A percentile compares a stretch with the other conserved stretches of the same genome.
Conservation (phyloP, 2,888 invertebrate genomes). For the Drosophila imparisetae region DNA sequence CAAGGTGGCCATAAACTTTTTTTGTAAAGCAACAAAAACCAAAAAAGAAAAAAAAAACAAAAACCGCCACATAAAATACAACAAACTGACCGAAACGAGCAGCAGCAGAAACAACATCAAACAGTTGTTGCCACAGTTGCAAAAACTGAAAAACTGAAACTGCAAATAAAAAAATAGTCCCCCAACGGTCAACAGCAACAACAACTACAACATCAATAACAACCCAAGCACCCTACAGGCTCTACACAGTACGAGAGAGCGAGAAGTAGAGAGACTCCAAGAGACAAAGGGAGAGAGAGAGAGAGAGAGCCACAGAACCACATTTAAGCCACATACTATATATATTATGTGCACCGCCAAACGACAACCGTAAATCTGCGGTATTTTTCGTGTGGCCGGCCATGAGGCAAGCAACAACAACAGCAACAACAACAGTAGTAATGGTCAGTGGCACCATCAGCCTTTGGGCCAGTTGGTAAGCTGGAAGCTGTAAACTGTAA, state of each 20-base stretch:
- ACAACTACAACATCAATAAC: slow-evolving; percentile 9
- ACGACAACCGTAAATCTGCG: slow-evolving; percentile 81
- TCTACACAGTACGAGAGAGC: neutral
- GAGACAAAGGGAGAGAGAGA: neutral
- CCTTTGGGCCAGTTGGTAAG: slow-evolving; percentile 54
- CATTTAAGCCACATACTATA: slow-evolving; percentile 66
- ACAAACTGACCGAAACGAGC: slow-evolving; percentile 69
- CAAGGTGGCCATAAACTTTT: slow-evolving; percentile 63
- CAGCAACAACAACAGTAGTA: slow-evolving; percentile 21
- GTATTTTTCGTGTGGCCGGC: slow-evolving; percentile 78
- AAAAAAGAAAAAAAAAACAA: slow-evolving; percentile 31
- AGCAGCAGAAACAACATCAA: slow-evolving; percentile 31
- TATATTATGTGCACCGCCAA: slow-evolving; percentile 66
- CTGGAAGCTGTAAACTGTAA: slow-evolving; percentile 64
- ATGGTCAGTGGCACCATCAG: slow-evolving; percentile 28
- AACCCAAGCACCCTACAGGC: slow-evolving; percentile 13
- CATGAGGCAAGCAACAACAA: slow-evolving; percentile 41
- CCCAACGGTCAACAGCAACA: slow-evolving; percentile 44
- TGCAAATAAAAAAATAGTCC: slow-evolving; percentile 77
- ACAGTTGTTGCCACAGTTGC: slow-evolving; percentile 68
- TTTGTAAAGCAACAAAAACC: slow-evolving; percentile 21
- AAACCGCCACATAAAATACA: slow-evolving; percentile 72
- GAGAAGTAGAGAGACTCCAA: neutral
- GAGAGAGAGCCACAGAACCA: slow-evolving; percentile 22
- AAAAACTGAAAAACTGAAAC: slow-evolving; percentile 78